Evolutionary conservation across 1,140 invertebrate species (phyloP).

Genomic region (Drosophila ananassae): DNA sequence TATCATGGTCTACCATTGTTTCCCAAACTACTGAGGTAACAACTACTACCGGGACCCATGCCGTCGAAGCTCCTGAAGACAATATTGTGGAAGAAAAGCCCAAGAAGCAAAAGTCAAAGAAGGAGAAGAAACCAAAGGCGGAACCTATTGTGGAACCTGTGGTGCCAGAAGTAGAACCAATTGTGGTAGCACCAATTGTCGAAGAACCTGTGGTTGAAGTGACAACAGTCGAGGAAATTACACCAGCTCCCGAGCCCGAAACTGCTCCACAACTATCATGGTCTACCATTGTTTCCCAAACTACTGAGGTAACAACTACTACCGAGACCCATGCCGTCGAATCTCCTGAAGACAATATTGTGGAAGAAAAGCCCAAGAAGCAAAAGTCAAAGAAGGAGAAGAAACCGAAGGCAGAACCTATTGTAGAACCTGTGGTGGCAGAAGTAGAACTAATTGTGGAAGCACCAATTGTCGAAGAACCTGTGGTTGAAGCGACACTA

Average conservation of each 20-base stretch:
- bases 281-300: neutral
- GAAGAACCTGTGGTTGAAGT: neutral
- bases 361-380: conserved; percentile 14
- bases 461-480: neutral
- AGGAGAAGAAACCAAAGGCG: conserved; percentile 35
- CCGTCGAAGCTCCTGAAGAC: too few species aligned
- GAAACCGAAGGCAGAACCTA: conserved; percentile 13
- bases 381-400: conserved; percentile 46
- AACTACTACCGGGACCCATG: too few species aligned
- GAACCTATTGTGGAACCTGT: neutral
- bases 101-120: conserved; percentile 39
- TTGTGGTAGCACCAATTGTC: neutral
- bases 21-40: too few species aligned
- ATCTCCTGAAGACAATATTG: neutral
- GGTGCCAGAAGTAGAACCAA: neutral
- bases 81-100: neutral
- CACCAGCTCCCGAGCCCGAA: neutral
- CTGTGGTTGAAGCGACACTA: too few species aligned
- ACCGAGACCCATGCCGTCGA: conserved; percentile 3
- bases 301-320: neutral
- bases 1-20: too few species aligned
- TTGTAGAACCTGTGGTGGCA: conserved; percentile 3
- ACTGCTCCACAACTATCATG: neutral
- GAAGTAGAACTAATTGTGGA: neutral
- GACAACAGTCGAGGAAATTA: neutral